These are phyloP conservation scores for Peromyscus aztecus DNA, from an alignment of 2,797 vertebrate species.

Conservation along the genomic window DNA sequence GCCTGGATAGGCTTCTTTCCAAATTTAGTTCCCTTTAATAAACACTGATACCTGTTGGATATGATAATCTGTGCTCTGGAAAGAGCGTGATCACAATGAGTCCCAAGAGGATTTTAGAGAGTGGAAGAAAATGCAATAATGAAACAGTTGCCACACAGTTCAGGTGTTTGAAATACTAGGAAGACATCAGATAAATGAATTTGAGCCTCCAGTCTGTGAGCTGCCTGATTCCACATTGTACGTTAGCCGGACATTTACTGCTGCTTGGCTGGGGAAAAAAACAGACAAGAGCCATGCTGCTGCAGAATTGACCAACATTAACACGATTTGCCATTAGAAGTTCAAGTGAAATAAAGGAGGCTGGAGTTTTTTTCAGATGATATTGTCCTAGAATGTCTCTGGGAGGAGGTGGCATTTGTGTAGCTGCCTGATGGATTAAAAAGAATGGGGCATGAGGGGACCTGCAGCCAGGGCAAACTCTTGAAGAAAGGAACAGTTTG, in stretches of 20 bases:
- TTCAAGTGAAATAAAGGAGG: background rate
- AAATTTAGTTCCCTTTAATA: constrained; percentile 14
- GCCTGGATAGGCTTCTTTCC: background rate
- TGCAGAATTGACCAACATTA: background rate
- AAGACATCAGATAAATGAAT: constrained; percentile 19
- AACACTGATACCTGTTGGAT: background rate
- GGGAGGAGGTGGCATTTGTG: background rate
- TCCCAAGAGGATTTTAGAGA: background rate
- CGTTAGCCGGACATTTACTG: background rate
- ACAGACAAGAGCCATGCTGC: background rate
- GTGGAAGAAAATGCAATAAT: background rate
- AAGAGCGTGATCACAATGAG: background rate
- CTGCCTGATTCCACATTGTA: background rate
- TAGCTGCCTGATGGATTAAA: background rate
- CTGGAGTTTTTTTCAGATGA: background rate
- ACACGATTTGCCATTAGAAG: background rate
- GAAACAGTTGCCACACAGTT: constrained; percentile 16
- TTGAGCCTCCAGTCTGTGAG: background rate
- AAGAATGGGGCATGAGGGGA: background rate
- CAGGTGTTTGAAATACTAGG: background rate
- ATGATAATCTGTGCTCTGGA: background rate
- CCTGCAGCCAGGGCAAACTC: background rate
- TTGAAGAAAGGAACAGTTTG: background rate
- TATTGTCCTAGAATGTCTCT: background rate
- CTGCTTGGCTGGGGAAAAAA: background rate